phyloP scores from a whole-genome alignment of 2,888 invertebrate genomes.

The Xanthorhoe designata region DNA sequence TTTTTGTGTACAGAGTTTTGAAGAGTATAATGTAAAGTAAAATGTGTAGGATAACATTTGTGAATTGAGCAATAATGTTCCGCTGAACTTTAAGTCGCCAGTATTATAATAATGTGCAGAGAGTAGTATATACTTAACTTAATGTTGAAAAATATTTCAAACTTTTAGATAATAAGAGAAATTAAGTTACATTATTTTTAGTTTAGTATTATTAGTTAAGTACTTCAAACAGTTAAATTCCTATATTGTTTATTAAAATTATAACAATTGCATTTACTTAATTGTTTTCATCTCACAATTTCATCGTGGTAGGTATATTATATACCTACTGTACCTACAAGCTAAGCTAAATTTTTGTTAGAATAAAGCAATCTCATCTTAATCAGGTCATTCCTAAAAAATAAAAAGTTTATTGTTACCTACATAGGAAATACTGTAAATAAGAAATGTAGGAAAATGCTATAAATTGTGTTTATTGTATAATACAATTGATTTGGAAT shows the following conservation, averaged over 20 bases:
- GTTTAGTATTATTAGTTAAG: not conserved
- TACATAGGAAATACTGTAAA: constrained; percentile 46
- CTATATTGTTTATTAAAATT: not conserved
- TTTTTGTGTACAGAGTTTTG: constrained; percentile 74
- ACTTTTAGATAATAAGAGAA: constrained; percentile 42
- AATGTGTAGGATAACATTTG: constrained; percentile 49
- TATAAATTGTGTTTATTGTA: constrained; percentile 76
- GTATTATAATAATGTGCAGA: constrained; percentile 62
- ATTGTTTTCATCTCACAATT: not conserved
- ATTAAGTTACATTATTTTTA: not conserved
- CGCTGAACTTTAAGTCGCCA: constrained; percentile 67
- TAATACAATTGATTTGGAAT: constrained; percentile 63
- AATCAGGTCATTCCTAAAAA: constrained; percentile 45
- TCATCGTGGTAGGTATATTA: not conserved
- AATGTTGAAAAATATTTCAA: constrained; percentile 12
- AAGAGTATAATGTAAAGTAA: constrained; percentile 48
- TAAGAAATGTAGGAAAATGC: constrained; percentile 64
- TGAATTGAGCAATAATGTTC: constrained; percentile 77
- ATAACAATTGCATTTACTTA: not conserved
- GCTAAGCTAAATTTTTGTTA: constrained; percentile 18
- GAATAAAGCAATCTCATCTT: constrained; percentile 18
- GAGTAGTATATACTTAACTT: constrained; percentile 16
- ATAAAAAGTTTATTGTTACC: constrained; percentile 55
- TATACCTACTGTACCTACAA: too few species aligned
- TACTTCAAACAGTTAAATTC: not conserved